Conservation (phyloP, 2,888 invertebrate species). For the Pseudanteris insignis region DNA sequence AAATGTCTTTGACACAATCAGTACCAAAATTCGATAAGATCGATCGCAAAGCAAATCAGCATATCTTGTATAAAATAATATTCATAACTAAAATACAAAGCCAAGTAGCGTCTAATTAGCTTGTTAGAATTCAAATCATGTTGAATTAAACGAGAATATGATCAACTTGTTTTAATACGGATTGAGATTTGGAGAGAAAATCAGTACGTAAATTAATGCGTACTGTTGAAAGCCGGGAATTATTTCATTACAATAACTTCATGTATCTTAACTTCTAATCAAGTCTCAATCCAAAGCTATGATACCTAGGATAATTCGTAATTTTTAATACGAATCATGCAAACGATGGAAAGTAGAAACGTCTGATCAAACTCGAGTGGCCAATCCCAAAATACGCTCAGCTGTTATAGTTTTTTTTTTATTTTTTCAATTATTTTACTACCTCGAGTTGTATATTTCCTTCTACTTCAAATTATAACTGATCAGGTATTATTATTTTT, state of each 20-base stretch:
- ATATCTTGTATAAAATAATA: slow-evolving; percentile 48
- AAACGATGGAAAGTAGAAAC: slow-evolving; percentile 45
- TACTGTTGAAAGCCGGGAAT: too few species aligned
- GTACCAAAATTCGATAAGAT: slow-evolving; percentile 17
- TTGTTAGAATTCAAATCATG: slow-evolving; percentile 29
- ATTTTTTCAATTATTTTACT: neutral
- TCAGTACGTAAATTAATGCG: too few species aligned
- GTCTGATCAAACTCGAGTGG: slow-evolving; percentile 56
- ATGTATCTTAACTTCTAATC: slow-evolving; percentile 13
- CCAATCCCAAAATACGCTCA: slow-evolving; percentile 47
- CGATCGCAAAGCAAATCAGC: slow-evolving; percentile 37
- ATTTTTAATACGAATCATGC: slow-evolving; percentile 11
- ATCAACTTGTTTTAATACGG: too few species aligned
- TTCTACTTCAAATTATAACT: too few species aligned
- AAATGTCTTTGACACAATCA: slow-evolving; percentile 49
- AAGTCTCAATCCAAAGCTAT: slow-evolving; percentile 1
- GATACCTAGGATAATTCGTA: slow-evolving; percentile 13
- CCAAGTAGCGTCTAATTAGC: slow-evolving; percentile 36
- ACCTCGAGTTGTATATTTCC: too few species aligned
- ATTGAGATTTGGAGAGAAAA: too few species aligned
- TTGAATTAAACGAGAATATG: too few species aligned
- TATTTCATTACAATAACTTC: slow-evolving; percentile 13
- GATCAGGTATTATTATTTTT: too few species aligned
- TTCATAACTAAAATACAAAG: slow-evolving; percentile 14
- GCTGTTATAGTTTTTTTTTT: slow-evolving; percentile 1